Evolutionary conservation across 2,888 invertebrate genomes (phyloP), one percentile per base, ranked within the genome.

Genomic region (Sinohyriopsis cumingii): DNA sequence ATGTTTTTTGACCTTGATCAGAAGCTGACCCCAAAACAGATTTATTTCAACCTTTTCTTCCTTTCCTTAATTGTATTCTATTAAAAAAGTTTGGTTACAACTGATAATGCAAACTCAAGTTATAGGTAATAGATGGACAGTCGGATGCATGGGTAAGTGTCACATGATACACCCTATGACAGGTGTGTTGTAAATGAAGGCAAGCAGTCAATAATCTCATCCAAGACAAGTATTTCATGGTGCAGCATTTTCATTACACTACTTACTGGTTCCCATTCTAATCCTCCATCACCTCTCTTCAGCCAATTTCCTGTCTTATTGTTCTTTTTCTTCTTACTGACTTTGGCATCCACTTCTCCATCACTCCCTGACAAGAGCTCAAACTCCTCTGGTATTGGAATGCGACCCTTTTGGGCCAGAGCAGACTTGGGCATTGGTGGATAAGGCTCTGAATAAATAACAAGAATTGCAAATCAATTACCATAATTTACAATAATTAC

Each of bases 211-310:
- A 20, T 61, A 22, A 61, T 22, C 62, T 25, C 4, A 25, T n/a
- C 45, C 15, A 15, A 45, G 15, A 45, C 12, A 45, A 45, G 3
- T 45, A 45, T 45, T 45, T 45, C 12, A 12, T 45, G 45, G 45
- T 45, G 15, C 15, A 24, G 55, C 20, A 55, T 62, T 12, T 56
- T 33, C n/a, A 55, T 22, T 55, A 57, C 54, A 33, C 57, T 33
- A 76, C 79, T 76, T 76, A 86, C 88, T 75, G 85, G 82, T 78
- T 88, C 88, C 85, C 85, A 87, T 54, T 87, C 88, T 19, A 84
- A 80, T 59, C 81, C 79, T 57, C 78, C 78, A 67, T 76, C 82
- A 66, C 80, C 73, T 19, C 78, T 76, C 63, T 74, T 67, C 55
- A 75, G 65, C 60, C 71, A 63, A 9, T 74, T 55, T 69, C 67